Evolutionary conservation across 2,113 vertebrate species (phyloP).

Genomic region (Grammomys dolichurus): DNA sequence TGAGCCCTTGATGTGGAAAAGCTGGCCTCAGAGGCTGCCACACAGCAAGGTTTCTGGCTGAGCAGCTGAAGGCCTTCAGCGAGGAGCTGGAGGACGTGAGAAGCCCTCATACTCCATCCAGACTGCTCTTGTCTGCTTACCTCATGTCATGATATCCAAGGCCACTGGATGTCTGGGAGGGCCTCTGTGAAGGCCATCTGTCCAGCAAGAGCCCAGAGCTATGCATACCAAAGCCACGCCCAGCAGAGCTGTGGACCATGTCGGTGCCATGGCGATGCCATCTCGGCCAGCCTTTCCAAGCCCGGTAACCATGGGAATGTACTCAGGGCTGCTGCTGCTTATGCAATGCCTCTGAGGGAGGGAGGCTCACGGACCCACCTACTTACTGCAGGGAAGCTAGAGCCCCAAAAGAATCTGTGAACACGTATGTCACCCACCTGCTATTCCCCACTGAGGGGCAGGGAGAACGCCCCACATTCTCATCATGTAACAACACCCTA

Average conservation of each 20-base stretch:
- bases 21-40: too few species aligned
- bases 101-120: neutral
- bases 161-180: neutral
- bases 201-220: neutral
- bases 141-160: neutral
- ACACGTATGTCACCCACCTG: too few species aligned
- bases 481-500: neutral
- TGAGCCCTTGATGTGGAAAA: neutral
- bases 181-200: neutral
- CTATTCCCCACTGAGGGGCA: neutral
- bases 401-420: neutral
- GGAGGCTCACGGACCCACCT: neutral
- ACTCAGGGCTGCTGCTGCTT: neutral
- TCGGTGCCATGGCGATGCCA: slow-evolving; percentile 68
- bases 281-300: slow-evolving; percentile 47
- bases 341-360: neutral
- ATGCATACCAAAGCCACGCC: neutral
- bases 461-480: neutral
- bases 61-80: neutral
- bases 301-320: slow-evolving; percentile 75
- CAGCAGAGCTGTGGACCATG: neutral
- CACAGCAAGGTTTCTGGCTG: rapidly evolving
- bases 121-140: neutral
- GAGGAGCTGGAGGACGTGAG: neutral
- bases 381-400: neutral